Evolutionary conservation across 2,113 vertebrate species (phyloP), one percentile per base, ranked within the genome.

Genomic region (Stercorarius parasiticus): DNA sequence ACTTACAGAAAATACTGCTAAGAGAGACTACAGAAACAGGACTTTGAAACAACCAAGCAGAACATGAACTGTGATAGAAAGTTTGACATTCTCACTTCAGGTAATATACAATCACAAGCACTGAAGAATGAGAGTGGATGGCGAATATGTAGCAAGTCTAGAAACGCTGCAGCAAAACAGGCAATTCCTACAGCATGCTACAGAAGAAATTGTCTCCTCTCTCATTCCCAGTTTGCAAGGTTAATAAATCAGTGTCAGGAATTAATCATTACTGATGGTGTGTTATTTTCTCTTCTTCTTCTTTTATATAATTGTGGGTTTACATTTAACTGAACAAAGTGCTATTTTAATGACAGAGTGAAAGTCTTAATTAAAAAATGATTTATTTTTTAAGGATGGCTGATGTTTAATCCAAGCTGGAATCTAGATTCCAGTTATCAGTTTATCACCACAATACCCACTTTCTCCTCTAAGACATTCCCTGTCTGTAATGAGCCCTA

Each of bases 111-210:
- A 30, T 21, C 62, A 88, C 27, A n/a, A 21, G 58, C 16, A 32
- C 25, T n/a, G 27, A 62, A 53, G 34, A 66, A 76, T 40, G 11
- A 27, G 12, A 61, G 52, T 20, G 18, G 52, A 20, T 45, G 11
- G 38, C n/a, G 14, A 86, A 67, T 14, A 62, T 0, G 2, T 6
- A 50, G 25, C 42, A 69, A 79, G 43, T 27, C 43, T 43, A 69
- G 38, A 79, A 83, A 82, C 72, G 18, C n/a, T 72, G 43, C 43
- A 53, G 42, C 1, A 2, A 72, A 82, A 29, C 20, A 87, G 49
- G 36, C 6, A 58, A 42, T 22, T 79, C 27, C 50, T 34, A 42
- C 7, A 82, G 9, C 7, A 49, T 0, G 0, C 18, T 4, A 34
- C 3, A 52, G 59, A 78, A 81, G 10, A 77, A 91, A 42, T 5